Base-by-base conservation (phyloP, 92 coral and sea anemone species). In the Parazoanthus atlanticus region DNA sequence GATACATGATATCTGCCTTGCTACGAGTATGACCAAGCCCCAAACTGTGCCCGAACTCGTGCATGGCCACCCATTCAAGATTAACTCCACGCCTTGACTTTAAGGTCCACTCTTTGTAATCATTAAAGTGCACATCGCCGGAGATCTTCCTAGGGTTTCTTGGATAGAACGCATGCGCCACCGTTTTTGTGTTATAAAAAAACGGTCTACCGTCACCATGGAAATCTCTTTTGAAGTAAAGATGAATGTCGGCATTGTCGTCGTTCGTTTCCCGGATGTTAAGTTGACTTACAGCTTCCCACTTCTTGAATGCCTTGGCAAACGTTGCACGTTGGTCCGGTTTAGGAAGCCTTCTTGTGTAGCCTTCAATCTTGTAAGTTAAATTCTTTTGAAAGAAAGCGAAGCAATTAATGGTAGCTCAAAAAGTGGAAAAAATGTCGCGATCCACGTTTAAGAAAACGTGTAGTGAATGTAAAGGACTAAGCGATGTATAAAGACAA, bases 51-150 rank as follows among this genome's bases (percentile, higher is more conserved):
- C 34, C 78, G 17, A 74, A 74, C 36, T 74, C 43, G 90, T 96
- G 98, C 0, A 96, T 94, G 2, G 96, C 97, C 49, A 92, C 88
- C 98, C 98, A 96, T 54, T 86, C 86, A 17, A 96, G 91, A 32
- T 96, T 93, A 21, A 92, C 88, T 5, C 75, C 15, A 5, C 61
- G 34, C 15, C 86, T 52, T 56, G 65, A 56, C 16, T 64, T 85
- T 17, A 91, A 91, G 4, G 93, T 91, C 83, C 94, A 96, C 0
- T 71, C 56, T 66, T 91, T 96, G 72, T 89, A 93, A 76, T 94
- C 98, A 54, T 96, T 96, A 86, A 96, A 96, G 75, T 96, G 98
- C 52, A 93, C 91, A 80, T 96, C 98, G 3, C 98, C 98, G 30
- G 89, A 90, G 56, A 90, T 79, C 0, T 21, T 13, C 65, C 11